A percentile compares a stretch with the other conserved stretches of the same genome.
phyloP scores from a whole-genome alignment of 2,113 vertebrate genomes.

The Miniopterus natalensis region DNA sequence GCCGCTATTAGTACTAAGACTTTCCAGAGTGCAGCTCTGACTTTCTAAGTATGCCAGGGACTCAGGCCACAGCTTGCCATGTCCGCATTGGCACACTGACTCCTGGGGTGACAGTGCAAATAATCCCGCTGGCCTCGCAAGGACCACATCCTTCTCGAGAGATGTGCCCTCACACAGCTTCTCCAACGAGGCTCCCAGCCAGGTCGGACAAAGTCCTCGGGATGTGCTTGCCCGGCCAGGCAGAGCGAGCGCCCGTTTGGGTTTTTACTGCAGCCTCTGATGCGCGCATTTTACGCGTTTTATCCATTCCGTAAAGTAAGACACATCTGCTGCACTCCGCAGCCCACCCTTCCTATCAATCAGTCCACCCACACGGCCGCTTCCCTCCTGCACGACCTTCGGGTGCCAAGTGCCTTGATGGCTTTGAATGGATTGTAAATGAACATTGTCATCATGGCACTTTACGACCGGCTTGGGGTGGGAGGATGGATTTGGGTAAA shows the following conservation, averaged over 20 bases:
- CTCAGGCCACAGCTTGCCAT: background rate
- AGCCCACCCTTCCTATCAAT: background rate
- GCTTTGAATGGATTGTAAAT: slow-evolving; percentile 10
- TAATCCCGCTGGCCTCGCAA: background rate
- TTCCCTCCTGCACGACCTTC: background rate
- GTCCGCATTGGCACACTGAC: background rate
- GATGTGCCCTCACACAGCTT: background rate
- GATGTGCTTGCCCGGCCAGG: background rate
- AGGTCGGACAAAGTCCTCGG: background rate
- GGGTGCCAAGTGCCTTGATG: background rate
- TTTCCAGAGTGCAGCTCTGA: background rate
- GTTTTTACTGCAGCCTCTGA: background rate
- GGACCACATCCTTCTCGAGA: background rate
- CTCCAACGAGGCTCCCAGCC: background rate
- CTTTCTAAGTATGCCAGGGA: slow-evolving; percentile 10
- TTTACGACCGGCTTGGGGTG: background rate
- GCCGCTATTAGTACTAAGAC: background rate
- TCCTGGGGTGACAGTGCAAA: background rate
- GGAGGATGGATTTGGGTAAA: slow-evolving; percentile 3
- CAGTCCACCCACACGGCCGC: background rate
- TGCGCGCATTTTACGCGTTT: background rate
- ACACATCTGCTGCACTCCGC: background rate
- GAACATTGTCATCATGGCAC: background rate
- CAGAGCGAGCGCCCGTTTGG: background rate
- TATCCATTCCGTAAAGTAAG: slow-evolving; percentile 12